Conservation (phyloP, 2,888 invertebrate species). For the Leucoptera coffeella region DNA sequence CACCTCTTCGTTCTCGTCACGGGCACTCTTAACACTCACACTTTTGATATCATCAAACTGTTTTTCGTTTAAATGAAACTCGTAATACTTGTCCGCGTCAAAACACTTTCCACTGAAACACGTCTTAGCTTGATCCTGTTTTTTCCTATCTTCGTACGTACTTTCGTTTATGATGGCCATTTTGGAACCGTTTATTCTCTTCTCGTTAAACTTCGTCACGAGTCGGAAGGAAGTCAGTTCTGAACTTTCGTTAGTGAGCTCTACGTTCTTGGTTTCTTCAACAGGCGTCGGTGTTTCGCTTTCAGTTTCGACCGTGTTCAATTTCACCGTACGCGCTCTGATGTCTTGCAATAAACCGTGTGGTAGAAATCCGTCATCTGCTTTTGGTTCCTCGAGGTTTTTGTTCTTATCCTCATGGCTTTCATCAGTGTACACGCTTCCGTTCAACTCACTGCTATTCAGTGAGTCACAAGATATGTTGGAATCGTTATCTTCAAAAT, state of each 20-base stretch:
- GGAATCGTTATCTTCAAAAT: constrained; percentile 68
- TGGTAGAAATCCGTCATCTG: constrained; percentile 52
- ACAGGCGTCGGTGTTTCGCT: constrained; percentile 23
- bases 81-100: constrained; percentile 74
- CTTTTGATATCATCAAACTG: constrained; percentile 36
- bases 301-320: constrained; percentile 38
- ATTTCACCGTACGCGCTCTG: constrained; percentile 56
- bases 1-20: constrained; percentile 43
- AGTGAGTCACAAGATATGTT: constrained; percentile 79
- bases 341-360: constrained; percentile 64
- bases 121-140: constrained; percentile 41
- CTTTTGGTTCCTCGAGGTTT: constrained; percentile 34
- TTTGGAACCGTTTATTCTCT: constrained; percentile 18
- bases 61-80: constrained; percentile 76
- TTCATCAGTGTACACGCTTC: constrained; percentile 44
- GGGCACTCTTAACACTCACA: constrained; percentile 28
- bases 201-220: constrained; percentile 42
- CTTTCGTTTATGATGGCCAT: constrained; percentile 56
- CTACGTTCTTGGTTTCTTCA: constrained; percentile 19
- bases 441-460: constrained; percentile 63
- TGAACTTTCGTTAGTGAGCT: constrained; percentile 41
- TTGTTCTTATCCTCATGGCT: constrained; percentile 31
- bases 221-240: constrained; percentile 46
- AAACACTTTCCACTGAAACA: constrained; percentile 53
- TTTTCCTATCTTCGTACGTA: constrained; percentile 61